Conservation (phyloP, 2,888 invertebrate species). For the Periphyllus acericola region DNA sequence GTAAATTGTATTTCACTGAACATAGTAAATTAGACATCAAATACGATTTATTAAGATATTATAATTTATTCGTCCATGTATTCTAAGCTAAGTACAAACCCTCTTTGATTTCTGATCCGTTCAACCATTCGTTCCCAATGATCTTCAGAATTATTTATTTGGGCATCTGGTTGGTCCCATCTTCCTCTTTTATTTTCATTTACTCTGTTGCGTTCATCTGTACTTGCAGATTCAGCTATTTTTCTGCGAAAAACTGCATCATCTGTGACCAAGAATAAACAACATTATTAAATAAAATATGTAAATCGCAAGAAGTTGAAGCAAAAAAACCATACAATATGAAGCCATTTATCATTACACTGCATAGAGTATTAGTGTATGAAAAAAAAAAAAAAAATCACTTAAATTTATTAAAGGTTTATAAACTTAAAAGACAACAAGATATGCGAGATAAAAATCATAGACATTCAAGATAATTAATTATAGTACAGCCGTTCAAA, state of each 20-base stretch:
- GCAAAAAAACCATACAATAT: slow-evolving; percentile 31
- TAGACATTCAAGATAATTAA: neutral
- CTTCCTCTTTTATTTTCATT: slow-evolving; percentile 54
- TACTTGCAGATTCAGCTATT: slow-evolving; percentile 30
- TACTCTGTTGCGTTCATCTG: slow-evolving; percentile 36
- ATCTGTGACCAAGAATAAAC: slow-evolving; percentile 13
- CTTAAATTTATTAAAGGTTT: neutral
- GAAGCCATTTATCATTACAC: slow-evolving; percentile 46
- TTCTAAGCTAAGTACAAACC: neutral
- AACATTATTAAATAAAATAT: neutral
- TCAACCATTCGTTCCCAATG: slow-evolving; percentile 58
- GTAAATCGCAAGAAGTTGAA: neutral
- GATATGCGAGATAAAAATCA: neutral
- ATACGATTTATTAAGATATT: neutral
- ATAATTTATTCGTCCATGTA: neutral
- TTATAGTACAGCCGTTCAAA: neutral
- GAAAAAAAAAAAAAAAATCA: neutral
- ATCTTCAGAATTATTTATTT: slow-evolving; percentile 40
- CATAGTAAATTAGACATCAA: neutral
- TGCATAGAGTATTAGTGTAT: neutral
- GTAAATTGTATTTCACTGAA: slow-evolving; percentile 36
- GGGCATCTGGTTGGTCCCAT: slow-evolving; percentile 50
- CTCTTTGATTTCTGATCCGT: slow-evolving; percentile 50
- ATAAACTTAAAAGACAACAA: neutral
- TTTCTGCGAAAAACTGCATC: slow-evolving; percentile 56